Conservation (phyloP, 1,140 invertebrate genomes). For the Amphibalanus amphitrite region DNA sequence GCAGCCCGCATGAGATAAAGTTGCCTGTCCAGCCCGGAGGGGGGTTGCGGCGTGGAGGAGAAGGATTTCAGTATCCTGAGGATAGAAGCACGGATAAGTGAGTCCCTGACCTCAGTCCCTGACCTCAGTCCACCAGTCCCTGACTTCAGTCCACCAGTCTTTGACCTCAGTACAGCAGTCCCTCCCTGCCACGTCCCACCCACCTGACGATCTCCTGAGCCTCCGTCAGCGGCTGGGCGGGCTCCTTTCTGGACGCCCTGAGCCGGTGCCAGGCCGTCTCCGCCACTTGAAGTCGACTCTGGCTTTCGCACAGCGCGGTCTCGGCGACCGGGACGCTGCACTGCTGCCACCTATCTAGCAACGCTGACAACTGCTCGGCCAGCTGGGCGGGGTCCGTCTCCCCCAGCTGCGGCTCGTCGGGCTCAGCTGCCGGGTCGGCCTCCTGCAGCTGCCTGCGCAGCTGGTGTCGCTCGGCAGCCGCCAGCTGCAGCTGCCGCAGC, state of each 20-base stretch:
- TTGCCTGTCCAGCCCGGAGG: no score
- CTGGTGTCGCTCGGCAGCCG: conserved; percentile 16
- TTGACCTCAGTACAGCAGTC: no score
- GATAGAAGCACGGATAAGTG: no score
- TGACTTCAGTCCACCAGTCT: no score
- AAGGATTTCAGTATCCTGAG: no score
- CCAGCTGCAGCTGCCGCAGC: conserved; percentile 18
- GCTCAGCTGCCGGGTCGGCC: neutral
- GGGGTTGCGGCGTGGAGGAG: no score
- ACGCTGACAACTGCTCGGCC: conserved; percentile 10
- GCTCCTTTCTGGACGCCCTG: conserved; percentile 2
- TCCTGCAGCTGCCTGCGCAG: conserved; percentile 11
- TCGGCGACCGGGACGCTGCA: conserved; percentile 17
- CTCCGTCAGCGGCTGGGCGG: neutral
- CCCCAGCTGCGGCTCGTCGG: neutral
- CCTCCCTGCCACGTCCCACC: no score
- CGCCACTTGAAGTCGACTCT: conserved; percentile 20
- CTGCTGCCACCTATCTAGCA: conserved; percentile 21
- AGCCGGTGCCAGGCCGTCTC: conserved; percentile 22
- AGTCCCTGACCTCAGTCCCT: no score
- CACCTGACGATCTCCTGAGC: neutral
- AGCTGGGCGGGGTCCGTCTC: neutral
- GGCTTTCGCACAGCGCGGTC: conserved; percentile 20
- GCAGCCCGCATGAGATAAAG: no score
- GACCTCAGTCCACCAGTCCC: no score